phyloP scores from a whole-genome alignment of 2,113 vertebrate genomes.

The Ranitomeya variabilis region DNA sequence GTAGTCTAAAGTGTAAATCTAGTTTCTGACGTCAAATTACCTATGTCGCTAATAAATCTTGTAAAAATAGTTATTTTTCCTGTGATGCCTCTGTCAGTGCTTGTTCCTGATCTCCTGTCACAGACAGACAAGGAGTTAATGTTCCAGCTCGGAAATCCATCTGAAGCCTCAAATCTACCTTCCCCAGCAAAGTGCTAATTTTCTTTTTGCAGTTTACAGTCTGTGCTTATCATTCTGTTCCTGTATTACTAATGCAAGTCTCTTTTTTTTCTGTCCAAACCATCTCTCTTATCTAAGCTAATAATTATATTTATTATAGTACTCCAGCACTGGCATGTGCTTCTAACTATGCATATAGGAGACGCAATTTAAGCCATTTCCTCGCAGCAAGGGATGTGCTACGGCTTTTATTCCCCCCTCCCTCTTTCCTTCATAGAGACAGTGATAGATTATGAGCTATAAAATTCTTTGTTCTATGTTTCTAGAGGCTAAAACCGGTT shows the following conservation, averaged over 20 bases:
- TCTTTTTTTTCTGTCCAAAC: conserved; percentile 38
- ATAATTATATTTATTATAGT: conserved; percentile 58
- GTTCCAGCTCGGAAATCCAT: neutral
- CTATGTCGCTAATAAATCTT: neutral
- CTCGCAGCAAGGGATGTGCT: conserved; percentile 53
- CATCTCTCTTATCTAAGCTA: conserved; percentile 51
- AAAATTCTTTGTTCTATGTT: conserved; percentile 51
- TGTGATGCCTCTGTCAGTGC: neutral
- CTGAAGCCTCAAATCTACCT: conserved; percentile 30
- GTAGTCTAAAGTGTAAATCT: neutral
- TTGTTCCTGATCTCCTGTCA: neutral
- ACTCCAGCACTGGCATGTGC: conserved; percentile 22
- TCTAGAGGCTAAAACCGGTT: conserved; percentile 38
- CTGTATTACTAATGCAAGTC: conserved; percentile 50
- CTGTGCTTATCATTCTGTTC: conserved; percentile 44
- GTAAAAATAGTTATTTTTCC: neutral
- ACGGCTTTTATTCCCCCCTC: neutral
- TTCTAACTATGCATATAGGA: conserved; percentile 44
- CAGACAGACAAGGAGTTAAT: conserved; percentile 45
- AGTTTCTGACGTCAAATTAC: neutral
- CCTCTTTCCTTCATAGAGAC: conserved; percentile 56
- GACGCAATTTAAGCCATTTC: conserved; percentile 46
- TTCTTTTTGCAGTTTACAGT: conserved; percentile 43
- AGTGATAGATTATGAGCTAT: conserved; percentile 59
- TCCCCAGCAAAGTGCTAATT: conserved; percentile 45